Percentiles rank a stretch among this genome's conserved stretches.
Conservation (phyloP, 2,797 vertebrate genomes). For the Coccyzus lansbergi region DNA sequence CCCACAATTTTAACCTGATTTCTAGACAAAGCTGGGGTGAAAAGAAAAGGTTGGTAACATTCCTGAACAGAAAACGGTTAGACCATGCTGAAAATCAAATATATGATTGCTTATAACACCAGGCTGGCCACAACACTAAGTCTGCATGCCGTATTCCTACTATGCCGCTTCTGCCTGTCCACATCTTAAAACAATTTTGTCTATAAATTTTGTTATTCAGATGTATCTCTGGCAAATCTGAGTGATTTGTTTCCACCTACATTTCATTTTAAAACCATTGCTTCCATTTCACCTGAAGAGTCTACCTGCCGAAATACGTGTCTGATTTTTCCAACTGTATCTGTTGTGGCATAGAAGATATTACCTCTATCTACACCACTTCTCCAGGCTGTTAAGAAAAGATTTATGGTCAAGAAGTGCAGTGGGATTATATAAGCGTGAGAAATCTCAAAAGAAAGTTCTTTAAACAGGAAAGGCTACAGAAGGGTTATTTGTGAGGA, state of each 20-base stretch:
- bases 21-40: background rate
- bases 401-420: background rate
- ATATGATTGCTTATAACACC: background rate
- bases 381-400: background rate
- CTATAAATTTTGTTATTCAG: background rate
- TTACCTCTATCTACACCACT: background rate
- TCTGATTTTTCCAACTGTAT: background rate
- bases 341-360: background rate
- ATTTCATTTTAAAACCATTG: background rate
- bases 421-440: background rate
- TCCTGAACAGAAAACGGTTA: background rate
- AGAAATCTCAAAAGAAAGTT: background rate
- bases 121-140: background rate
- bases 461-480: background rate
- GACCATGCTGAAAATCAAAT: background rate
- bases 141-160: accelerated
- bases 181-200: background rate
- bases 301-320: background rate
- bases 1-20: background rate
- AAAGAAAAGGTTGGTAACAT: background rate
- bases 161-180: background rate
- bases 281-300: background rate
- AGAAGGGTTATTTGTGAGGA: background rate
- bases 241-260: background rate
- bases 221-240: background rate